Base-by-base conservation (phyloP, 2,888 invertebrate species). In the Prenolepis imparis region DNA sequence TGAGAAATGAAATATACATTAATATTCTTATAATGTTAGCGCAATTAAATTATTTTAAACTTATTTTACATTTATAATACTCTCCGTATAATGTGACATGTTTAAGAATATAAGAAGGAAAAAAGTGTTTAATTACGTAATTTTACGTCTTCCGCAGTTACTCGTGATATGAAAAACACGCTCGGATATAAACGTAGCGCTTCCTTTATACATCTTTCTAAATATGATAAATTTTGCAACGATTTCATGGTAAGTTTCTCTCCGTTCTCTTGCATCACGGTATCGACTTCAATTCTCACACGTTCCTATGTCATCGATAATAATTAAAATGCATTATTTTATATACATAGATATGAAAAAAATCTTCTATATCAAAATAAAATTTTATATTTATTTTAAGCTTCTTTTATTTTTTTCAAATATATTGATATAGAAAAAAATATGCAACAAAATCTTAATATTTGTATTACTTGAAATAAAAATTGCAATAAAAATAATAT, bases 121-220 rank as follows among this genome's bases (percentile, higher is more conserved):
- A 9, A 8, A 1, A 39, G 8, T 52, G 8, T 57, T 77, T 48
- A 52, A 36, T 1, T 88, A 93, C 28, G 28, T 28, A 28, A 28
- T 28, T 88, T 88, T n/a, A 96, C 95, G 86, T 96, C 95, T 91
- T 96, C 96, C 0, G 95, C 95, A 52, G 97, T 91, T 48, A 92
- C 93, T 82, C 97, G 95, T 3, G 96, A 96, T 90, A 97, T 96
- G 89, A 97, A 96, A 44, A 96, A 96, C 4, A 97, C 97, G 87
- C 96, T 97, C 0, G 97, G 97, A 87, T 96, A 96, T 11, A 97
- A 92, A 68, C 97, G 94, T 75, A 97, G 91, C 0, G 96, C 95
- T 92, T 97, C 97, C 92, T 97, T 97, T 68, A 97, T 96, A 88
- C 97, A 97, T 88, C 96, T 96, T 87, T 97, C 97, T 86, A 97